Evolutionary conservation across 2,888 invertebrate species (phyloP), one percentile per base, ranked within the genome.

Genomic region (Diarsia dahlii): DNA sequence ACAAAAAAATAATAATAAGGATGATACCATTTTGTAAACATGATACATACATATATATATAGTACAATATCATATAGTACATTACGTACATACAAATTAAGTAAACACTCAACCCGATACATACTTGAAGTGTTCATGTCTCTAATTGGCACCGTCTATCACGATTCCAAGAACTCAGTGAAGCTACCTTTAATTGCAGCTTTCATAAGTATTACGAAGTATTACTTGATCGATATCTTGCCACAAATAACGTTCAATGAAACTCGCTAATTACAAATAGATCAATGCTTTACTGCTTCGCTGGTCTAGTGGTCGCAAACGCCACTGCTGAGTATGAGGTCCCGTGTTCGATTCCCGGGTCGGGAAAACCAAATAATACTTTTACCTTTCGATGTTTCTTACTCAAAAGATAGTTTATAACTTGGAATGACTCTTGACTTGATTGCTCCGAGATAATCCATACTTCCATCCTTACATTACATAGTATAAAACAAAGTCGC

Each of bases 91-190:
- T 23, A 28, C 20, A 60, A 28, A 69, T 23, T 28, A 46, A 54
- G 46, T 48, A 39, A 48, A 48, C 18, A 71, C 20, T 72, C 5
- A 13, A 23, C 18, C 18, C 15, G 0, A 10, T 71, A 34, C n/a
- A 9, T 46, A 18, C 46, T n/a, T 72, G 4, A 15, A 12, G 2
- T 74, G 3, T 56, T 54, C 9, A 39, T 28, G 20, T 48, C 10
- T 50, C 63, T 79, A 79, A 79, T 79, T 79, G 62, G 65, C 54
- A 54, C 66, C n/a, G 1, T 50, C 48, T 3, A 45, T 54, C 60
- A 78, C 71, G 39, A 78, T 66, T 12, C 60, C 13, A 52, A 45
- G 34, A 50, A 62, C 34, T 66, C 52, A 52, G 6, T 58, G 34
- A 65, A 60, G 68, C 13, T 50, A 46, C 46, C 50, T 65, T 78